Evolutionary conservation across 2,888 invertebrate genomes (phyloP), one percentile per base, ranked within the genome.

Genomic region (Acanthoscelides obtectus): DNA sequence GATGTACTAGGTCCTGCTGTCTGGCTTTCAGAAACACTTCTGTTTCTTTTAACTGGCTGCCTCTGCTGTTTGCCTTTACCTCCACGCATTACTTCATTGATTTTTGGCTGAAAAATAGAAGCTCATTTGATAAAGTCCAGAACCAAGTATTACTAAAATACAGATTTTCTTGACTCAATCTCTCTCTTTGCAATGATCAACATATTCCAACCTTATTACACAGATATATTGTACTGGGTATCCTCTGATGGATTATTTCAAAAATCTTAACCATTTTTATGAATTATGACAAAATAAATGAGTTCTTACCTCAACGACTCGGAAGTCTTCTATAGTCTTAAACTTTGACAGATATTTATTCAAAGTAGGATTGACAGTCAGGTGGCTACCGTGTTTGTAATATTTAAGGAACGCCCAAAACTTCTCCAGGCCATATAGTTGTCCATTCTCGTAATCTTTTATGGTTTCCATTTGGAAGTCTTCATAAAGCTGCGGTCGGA

Each of bases 371-470:
- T 93, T 92, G 64, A 96, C 93, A 74, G 91, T 90, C 68, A 96
- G 87, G 74, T 92, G 91, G 22, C 87, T 88, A 45, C 93, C 90
- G 82, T 95, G 91, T 84, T 94, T 95, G 87, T 95, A 98, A 88
- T 98, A 99, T 86, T 98, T 98, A 72, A 97, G 88, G 89, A 99
- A 99, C 68, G 98, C 98, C 97, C 99, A 98, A 87, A 99, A 99
- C 86, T 99, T 99, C 87, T 99, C 99, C 78, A 99, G 87, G 22
- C 99, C 99, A 86, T 99, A 99, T 70, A 98, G 88, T 86, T 99
- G 97, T 85, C 97, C 97, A 84, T 88, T 93, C 86, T 97, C 94
- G 84, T 94, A 95, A 86, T 98, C 98, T 77, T 89, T 89, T 67
- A 96, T 88, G 0, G 97, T 97, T 86, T 98, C 97, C 71, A 90